Base-by-base conservation (phyloP, 2,888 invertebrate genomes). In the Campoletis raptor region DNA sequence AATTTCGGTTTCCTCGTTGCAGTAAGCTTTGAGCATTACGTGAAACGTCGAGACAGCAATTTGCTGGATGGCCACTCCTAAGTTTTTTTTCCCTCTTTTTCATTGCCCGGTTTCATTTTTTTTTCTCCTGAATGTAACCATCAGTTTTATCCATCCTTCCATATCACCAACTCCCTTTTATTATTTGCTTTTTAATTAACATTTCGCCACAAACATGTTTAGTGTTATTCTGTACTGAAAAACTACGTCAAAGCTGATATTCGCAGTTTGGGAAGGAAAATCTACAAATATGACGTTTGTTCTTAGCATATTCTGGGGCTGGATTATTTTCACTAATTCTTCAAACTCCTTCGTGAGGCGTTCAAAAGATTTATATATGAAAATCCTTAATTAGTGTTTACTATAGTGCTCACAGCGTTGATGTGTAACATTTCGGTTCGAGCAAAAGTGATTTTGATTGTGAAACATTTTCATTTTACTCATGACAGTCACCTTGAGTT, bases 391-490 rank as follows among this genome's bases (percentile, higher is more conserved):
- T 37, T 15, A 18, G 15, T 37, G 18, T 36, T 66, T 24, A n/a
- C 21, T 9, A 18, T n/a, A 18, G 74, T 40, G 40, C 6, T 37
- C 24, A 42, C 24, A 30, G 30, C 18, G 61, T 45, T 64, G n/a
- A 57, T 15, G 42, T 15, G 42, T 45, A 42, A 73, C 12, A 24
- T 24, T 70, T 76, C 21, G 54, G 30, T n/a, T 0, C 36, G 10
- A 21, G 18, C 24, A 40, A 8, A 73, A 42, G 18, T 15, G 54
- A 66, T 72, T 77, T 45, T 77, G 45, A 66, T 37, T 45, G 54
- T 54, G 66, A 52, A 77, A 81, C 52, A 36, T 12, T 21, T 21
- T 21, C 76, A 66, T 77, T 81, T 81, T 52, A 54, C 81, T 77
- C 21, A 70, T 72, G 77, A 72, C 70, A 64, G 40, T 40, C 48